These are phyloP conservation scores for Zhuqinia jingwanae DNA, from an alignment of 2,888 invertebrate genomes.

Conservation along the genomic window DNA sequence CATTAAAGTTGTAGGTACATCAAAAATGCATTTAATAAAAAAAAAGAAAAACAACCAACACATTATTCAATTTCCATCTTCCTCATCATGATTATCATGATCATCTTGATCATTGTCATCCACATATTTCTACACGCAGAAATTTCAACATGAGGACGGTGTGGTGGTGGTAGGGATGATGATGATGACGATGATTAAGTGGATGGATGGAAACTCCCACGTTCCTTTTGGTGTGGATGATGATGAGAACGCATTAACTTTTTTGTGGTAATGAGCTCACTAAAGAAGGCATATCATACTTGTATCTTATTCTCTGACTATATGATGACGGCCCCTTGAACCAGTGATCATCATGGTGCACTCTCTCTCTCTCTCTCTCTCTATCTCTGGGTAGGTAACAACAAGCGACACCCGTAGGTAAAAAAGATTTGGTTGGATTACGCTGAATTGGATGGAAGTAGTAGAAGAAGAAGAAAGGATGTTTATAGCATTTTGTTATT, in stretches of 20 bases:
- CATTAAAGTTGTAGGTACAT: too few species aligned
- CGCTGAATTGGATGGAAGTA: slow-evolving; percentile 3
- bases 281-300: slow-evolving; percentile 59
- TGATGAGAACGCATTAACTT: slow-evolving; percentile 61
- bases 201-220: slow-evolving; percentile 69
- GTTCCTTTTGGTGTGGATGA: slow-evolving; percentile 62
- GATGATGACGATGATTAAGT: slow-evolving; percentile 53
- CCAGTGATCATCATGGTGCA: slow-evolving; percentile 53
- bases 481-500: slow-evolving; percentile 27
- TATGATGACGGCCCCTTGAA: slow-evolving; percentile 52
- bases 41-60: not conserved
- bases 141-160: not conserved
- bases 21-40: not conserved
- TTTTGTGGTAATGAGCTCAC: slow-evolving; percentile 66
- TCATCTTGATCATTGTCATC: not conserved
- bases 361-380: too few species aligned
- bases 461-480: slow-evolving; percentile 9
- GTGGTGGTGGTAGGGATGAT: not conserved
- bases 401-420: slow-evolving; percentile 53
- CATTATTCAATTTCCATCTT: slow-evolving; percentile 32
- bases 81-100: not conserved
- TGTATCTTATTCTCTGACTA: slow-evolving; percentile 55
- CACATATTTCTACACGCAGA: slow-evolving; percentile 44
- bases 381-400: slow-evolving; percentile 37
- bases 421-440: slow-evolving; percentile 33